Conservation (phyloP, 2,888 invertebrate genomes). For the Apodemia zela region DNA sequence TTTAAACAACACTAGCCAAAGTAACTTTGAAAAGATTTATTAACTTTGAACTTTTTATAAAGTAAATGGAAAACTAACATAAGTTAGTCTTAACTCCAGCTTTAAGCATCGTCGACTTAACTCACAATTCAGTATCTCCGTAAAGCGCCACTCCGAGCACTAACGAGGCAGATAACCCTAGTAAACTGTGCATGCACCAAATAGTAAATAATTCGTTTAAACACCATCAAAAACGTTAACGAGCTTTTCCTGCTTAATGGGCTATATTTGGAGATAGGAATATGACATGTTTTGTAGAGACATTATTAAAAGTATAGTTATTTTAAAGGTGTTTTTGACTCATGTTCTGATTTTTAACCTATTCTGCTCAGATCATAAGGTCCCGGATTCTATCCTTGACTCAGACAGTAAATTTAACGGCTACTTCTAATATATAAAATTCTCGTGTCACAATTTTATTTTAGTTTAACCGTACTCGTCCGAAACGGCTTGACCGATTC, state of each 20-base stretch:
- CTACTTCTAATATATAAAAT: no score
- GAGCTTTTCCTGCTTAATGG: conserved; percentile 7
- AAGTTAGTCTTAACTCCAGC: neutral
- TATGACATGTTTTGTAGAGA: neutral
- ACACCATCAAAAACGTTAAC: conserved; percentile 11
- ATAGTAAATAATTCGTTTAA: conserved; percentile 12
- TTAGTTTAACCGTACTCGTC: no score
- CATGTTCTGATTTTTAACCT: no score
- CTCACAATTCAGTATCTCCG: conserved; percentile 23
- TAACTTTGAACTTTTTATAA: neutral
- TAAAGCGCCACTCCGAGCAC: conserved; percentile 61
- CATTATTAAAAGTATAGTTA: neutral
- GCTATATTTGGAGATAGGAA: neutral
- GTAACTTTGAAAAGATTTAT: no score
- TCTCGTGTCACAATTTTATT: no score
- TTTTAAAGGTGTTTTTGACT: no score
- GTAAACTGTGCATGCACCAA: neutral
- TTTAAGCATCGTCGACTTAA: neutral
- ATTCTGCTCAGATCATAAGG: no score
- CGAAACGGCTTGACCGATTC: no score
- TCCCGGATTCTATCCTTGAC: no score
- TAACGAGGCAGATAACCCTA: conserved; percentile 64
- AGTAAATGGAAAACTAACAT: neutral
- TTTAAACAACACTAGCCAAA: no score
- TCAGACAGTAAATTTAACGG: no score